phyloP scores from a whole-genome alignment of 1,140 invertebrate species.

The Aphelenchoides besseyi region DNA sequence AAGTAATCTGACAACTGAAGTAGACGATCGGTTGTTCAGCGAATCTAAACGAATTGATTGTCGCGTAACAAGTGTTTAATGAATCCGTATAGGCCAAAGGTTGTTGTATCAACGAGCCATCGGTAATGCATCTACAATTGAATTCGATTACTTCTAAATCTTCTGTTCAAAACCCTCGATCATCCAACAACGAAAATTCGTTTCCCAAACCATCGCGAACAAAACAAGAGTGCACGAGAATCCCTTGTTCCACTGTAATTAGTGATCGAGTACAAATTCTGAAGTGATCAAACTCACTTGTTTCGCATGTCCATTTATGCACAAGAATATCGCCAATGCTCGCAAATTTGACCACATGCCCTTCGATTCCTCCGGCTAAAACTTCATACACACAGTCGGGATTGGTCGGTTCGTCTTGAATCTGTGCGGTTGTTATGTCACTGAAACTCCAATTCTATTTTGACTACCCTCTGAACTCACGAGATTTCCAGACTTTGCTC shows the following conservation, averaged over 20 bases:
- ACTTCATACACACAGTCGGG: conserved; percentile 47
- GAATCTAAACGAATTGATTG: conserved; percentile 52
- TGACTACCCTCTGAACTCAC: conserved; percentile 3
- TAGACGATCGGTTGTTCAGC: conserved; percentile 56
- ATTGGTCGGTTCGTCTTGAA: conserved; percentile 25
- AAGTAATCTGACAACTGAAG: conserved; percentile 47
- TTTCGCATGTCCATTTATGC: conserved; percentile 51
- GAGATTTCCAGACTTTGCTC: conserved; percentile 40
- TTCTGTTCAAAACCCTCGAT: conserved; percentile 39
- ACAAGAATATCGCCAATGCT: conserved; percentile 50
- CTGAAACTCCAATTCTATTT: conserved; percentile 35
- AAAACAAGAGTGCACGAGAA: conserved; percentile 49
- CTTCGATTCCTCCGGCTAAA: conserved; percentile 28
- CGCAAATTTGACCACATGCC: conserved; percentile 42
- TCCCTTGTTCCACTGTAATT: conserved; percentile 39
- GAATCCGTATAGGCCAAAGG: conserved; percentile 37
- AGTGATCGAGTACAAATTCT: background rate
- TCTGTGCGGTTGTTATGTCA: conserved; percentile 30
- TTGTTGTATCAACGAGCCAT: conserved; percentile 30
- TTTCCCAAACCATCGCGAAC: conserved; percentile 51
- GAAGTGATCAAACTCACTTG: conserved; percentile 20
- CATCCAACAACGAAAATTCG: conserved; percentile 43
- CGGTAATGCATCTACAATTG: conserved; percentile 44
- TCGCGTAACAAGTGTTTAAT: conserved; percentile 38
- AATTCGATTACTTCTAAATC: conserved; percentile 22